phyloP scores from a whole-genome alignment of 2,888 invertebrate genomes.

The Nudaria mundana region DNA sequence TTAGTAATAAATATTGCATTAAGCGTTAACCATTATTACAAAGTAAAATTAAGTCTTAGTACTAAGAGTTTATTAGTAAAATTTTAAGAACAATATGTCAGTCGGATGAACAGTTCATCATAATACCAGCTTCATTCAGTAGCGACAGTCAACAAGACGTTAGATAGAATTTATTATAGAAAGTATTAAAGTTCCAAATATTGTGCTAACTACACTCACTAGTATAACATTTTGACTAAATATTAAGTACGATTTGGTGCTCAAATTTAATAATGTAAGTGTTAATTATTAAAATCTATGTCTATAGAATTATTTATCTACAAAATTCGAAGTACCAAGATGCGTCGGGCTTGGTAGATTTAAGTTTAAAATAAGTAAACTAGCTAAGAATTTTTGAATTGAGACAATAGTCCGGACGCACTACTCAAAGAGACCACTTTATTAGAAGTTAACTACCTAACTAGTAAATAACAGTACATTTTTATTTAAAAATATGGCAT shows the following conservation, averaged over 20 bases:
- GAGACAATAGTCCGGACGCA: conserved; percentile 34
- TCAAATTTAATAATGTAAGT: conserved; percentile 76
- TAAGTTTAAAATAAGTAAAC: conserved; percentile 46
- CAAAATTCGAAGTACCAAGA: conserved; percentile 54
- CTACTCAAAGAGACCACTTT: conserved; percentile 14
- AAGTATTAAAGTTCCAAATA: conserved; percentile 55
- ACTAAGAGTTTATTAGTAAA: conserved; percentile 66
- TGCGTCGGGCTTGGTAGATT: conserved; percentile 57
- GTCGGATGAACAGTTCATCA: conserved; percentile 73
- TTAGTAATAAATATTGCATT: conserved; percentile 79
- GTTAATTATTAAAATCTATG: conserved; percentile 70
- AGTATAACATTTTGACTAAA: conserved; percentile 76
- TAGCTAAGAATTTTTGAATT: conserved; percentile 41
- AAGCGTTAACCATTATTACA: conserved; percentile 72
- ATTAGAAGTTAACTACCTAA: background rate
- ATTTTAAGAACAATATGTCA: conserved; percentile 70
- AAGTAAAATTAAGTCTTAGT: conserved; percentile 68
- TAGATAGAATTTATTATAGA: conserved; percentile 51
- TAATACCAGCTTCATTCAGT: conserved; percentile 52
- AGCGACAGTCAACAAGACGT: conserved; percentile 54
- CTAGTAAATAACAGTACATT: background rate
- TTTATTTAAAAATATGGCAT: background rate
- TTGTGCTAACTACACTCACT: conserved; percentile 57
- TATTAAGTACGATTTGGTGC: conserved; percentile 81
- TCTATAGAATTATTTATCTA: conserved; percentile 72